Conservation (phyloP, 1,140 invertebrate genomes). For the Muscidifurax raptorellus region DNA sequence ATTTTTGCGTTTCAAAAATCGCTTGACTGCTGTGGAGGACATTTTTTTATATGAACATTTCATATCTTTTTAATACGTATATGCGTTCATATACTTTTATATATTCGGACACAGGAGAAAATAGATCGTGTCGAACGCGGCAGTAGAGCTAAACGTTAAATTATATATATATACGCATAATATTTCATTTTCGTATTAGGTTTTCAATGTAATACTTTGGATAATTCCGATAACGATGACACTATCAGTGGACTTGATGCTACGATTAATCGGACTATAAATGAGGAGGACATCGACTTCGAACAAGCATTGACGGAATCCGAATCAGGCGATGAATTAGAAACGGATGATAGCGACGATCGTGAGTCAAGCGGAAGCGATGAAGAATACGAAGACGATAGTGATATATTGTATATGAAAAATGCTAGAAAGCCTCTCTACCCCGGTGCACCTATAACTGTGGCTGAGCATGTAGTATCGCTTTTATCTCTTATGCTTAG, state of each 20-base stretch:
- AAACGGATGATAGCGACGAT: not conserved
- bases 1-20: too few species aligned
- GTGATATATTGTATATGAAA: not conserved
- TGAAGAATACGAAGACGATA: not conserved
- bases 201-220: not conserved
- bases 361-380: not conserved
- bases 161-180: not conserved
- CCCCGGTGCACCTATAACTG: too few species aligned
- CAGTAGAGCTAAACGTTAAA: not conserved
- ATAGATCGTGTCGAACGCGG: too few species aligned
- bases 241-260: not conserved
- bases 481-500: too few species aligned
- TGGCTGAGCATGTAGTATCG: too few species aligned
- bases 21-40: too few species aligned
- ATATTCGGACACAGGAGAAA: too few species aligned
- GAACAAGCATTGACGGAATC: not conserved
- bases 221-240: not conserved
- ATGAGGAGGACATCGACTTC: not conserved
- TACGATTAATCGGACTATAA: not conserved
- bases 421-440: too few species aligned
- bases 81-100: too few species aligned
- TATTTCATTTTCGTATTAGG: not conserved
- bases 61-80: too few species aligned
- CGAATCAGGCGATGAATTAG: not conserved
- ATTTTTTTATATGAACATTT: too few species aligned